Evolutionary conservation across 2,888 invertebrate species (phyloP).

Genomic region (Biston betularia): DNA sequence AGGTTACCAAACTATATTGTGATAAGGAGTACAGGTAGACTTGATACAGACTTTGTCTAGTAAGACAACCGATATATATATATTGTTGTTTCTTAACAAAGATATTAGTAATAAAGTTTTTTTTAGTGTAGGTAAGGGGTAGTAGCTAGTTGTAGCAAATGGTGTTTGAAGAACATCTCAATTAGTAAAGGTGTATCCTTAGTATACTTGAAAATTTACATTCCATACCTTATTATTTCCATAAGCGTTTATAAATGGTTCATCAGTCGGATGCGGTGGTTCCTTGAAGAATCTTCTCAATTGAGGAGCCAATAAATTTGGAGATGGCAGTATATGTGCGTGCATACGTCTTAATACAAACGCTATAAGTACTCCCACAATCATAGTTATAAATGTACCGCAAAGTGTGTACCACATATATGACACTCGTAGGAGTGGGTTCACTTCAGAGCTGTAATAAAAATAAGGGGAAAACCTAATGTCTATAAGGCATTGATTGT

Average conservation of each 20-base stretch:
- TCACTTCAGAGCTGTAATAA: constrained; percentile 80
- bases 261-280: constrained; percentile 77
- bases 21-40: too few species aligned
- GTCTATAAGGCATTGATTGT: neutral
- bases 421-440: constrained; percentile 89
- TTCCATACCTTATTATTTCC: constrained; percentile 66
- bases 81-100: too few species aligned
- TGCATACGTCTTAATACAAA: constrained; percentile 61
- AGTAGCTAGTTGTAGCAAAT: too few species aligned
- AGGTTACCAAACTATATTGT: too few species aligned
- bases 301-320: constrained; percentile 89
- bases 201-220: neutral
- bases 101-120: too few species aligned
- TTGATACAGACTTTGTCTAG: too few species aligned
- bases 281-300: constrained; percentile 86
- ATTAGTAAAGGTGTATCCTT: neutral
- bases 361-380: constrained; percentile 66
- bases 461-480: constrained; percentile 13
- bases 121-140: too few species aligned
- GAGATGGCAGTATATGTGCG: constrained; percentile 70
- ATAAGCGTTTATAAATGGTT: constrained; percentile 74
- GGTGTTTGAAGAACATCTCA: too few species aligned
- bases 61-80: too few species aligned
- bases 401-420: constrained; percentile 92
- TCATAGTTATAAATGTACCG: constrained; percentile 68